Base-by-base conservation (phyloP, 2,888 invertebrate genomes). In the Stenchaetothrips biformis region DNA sequence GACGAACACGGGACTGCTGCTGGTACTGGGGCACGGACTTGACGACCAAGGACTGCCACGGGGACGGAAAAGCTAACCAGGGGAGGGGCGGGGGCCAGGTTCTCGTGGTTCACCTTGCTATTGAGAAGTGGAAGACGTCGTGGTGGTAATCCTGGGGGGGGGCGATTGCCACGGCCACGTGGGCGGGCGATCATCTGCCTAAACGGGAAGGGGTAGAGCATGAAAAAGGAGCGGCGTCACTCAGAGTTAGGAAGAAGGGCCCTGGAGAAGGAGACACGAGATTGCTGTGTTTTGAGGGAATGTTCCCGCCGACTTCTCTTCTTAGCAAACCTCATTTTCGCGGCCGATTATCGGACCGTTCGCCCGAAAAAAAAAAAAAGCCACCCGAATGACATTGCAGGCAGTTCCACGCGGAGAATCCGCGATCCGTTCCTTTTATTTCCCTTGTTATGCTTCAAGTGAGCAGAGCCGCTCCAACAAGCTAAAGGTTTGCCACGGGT, bases 101-200 rank as follows among this genome's bases (percentile, higher is more conserved):
- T 21, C 21, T 25, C 25, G 25, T 21, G 67, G 67, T 74, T 74
- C 67, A 74, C 67, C 67, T 74, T 74, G 67, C 25, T 74, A 25
- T n/a, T n/a, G 67, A 74, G 67, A 74, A 74, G 67, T 74, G 67
- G 67, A 74, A 74, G 21, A 74, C 67, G 11, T 74, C 67, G 67
- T 74, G 25, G 67, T 74, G 67, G 67, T 74, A 74, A 7, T 74
- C 67, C 67, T 74, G 67, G 25, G 67, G 67, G 67, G 25, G 67
- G 67, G 67, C 67, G 67, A 25, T 25, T 25, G 67, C 67, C 67
- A 74, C 67, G 67, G 67, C 67, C 67, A 74, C 67, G 67, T 25
- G 25, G 67, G 67, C 67, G 67, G 25, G n/a, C 21, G 67, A 74
- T 21, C 9, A 74, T 7, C 67, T 74, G 67, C 53, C n/a, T 11